phyloP scores from a whole-genome alignment of 2,797 vertebrate genomes.

The Micropoecilia bifurca region DNA sequence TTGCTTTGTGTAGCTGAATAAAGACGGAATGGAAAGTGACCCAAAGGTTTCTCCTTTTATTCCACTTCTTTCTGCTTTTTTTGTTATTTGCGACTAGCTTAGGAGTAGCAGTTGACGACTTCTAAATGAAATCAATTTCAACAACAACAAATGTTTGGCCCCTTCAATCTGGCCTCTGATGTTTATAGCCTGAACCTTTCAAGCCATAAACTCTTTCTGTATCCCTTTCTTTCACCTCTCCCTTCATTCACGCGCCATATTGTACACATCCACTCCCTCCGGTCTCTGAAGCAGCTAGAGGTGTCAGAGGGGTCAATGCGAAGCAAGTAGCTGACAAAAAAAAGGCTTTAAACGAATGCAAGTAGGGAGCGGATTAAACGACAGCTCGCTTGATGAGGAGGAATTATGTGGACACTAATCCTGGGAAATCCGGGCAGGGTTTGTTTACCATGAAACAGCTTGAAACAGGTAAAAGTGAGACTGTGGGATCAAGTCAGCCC shows the following conservation, averaged over 20 bases:
- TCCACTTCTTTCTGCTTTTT: constrained; percentile 11
- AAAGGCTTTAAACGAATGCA: constrained; percentile 37
- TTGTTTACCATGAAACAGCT: constrained; percentile 40
- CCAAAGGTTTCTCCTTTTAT: constrained; percentile 23
- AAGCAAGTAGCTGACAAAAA: constrained; percentile 33
- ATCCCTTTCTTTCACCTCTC: constrained; percentile 3
- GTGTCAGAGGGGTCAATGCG: constrained; percentile 52
- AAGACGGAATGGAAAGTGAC: constrained; percentile 14
- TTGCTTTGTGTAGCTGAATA: constrained; percentile 12
- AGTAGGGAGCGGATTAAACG: constrained; percentile 54
- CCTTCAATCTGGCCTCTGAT: constrained; percentile 36
- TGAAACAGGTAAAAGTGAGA: constrained; percentile 51
- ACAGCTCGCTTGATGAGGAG: constrained; percentile 34
- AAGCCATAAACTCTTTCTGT: constrained; percentile 59
- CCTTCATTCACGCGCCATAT: not conserved
- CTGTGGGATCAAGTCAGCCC: constrained; percentile 23
- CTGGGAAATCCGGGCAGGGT: constrained; percentile 51
- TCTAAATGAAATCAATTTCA: constrained; percentile 74
- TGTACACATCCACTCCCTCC: not conserved
- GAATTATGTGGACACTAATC: constrained; percentile 57
- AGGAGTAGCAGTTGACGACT: constrained; percentile 54
- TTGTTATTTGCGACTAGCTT: constrained; percentile 52
- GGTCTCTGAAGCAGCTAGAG: constrained; percentile 5
- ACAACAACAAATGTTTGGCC: constrained; percentile 56
- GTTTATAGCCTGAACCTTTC: constrained; percentile 60